These are phyloP conservation scores for Apamea crenata DNA, from an alignment of 2,888 invertebrate species.

Conservation along the genomic window DNA sequence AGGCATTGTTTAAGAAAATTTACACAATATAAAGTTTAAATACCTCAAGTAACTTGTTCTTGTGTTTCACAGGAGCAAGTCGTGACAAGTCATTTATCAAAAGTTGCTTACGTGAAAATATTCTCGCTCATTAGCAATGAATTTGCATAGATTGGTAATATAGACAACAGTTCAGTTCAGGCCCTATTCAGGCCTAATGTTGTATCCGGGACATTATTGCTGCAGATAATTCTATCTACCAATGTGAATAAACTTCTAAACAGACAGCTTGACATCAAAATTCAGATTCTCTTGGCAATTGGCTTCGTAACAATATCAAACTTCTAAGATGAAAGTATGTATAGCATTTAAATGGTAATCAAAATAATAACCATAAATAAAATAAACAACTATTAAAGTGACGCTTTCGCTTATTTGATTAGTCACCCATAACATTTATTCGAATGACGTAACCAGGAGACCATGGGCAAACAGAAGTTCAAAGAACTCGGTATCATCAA, in stretches of 20 bases:
- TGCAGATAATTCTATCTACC: slow-evolving; percentile 14
- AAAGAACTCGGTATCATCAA: slow-evolving; percentile 69
- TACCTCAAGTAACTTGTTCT: slow-evolving; percentile 47
- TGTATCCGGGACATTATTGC: slow-evolving; percentile 38
- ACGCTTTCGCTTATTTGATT: slow-evolving; percentile 22
- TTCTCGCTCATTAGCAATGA: slow-evolving; percentile 51
- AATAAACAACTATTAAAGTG: slow-evolving; percentile 18
- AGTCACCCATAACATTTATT: slow-evolving; percentile 41
- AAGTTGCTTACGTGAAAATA: slow-evolving; percentile 47
- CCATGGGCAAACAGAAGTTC: slow-evolving; percentile 55
- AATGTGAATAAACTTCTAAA: slow-evolving; percentile 30
- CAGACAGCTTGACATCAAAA: slow-evolving; percentile 14
- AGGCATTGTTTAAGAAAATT: slow-evolving; percentile 77
- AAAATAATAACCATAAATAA: slow-evolving; percentile 26
- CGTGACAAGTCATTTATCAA: slow-evolving; percentile 50
- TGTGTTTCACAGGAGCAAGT: slow-evolving; percentile 53
- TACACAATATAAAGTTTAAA: slow-evolving; percentile 65
- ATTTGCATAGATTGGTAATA: slow-evolving; percentile 59
- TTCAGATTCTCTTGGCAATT: slow-evolving; percentile 3
- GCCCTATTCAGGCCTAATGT: slow-evolving; percentile 36
- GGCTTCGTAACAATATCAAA: slow-evolving; percentile 23
- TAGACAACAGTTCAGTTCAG: slow-evolving; percentile 40
- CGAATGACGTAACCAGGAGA: slow-evolving; percentile 51
- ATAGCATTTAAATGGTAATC: slow-evolving; percentile 16
- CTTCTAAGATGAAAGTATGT: slow-evolving; percentile 2